Percentiles rank a stretch among this genome's conserved stretches.
These are phyloP conservation scores for Brachirus orientalis DNA, from an alignment of 2,113 vertebrate species.

Conservation along the genomic window DNA sequence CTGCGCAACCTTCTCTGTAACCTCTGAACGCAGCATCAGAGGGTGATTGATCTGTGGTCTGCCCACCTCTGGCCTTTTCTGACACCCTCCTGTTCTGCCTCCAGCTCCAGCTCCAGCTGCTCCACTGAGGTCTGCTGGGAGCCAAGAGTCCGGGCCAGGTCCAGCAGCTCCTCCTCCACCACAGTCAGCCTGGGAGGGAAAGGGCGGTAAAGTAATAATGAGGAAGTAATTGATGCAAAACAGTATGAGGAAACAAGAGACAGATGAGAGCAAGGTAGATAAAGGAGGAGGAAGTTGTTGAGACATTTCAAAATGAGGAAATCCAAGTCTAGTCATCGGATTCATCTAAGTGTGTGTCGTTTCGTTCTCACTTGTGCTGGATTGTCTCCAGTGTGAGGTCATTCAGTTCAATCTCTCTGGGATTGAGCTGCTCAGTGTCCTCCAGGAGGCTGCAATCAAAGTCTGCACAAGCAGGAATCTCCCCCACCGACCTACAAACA, in stretches of 20 bases:
- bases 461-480: slow-evolving; percentile 81
- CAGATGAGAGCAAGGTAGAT: not conserved
- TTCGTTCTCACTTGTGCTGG: slow-evolving; percentile 88
- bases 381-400: slow-evolving; percentile 91
- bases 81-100: slow-evolving; percentile 69
- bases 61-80: slow-evolving; percentile 80
- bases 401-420: slow-evolving; percentile 89
- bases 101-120: slow-evolving; percentile 87
- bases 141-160: slow-evolving; percentile 61
- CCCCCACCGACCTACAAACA: slow-evolving; percentile 79
- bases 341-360: not conserved
- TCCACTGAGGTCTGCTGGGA: slow-evolving; percentile 79
- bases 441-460: slow-evolving; percentile 90
- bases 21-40: slow-evolving; percentile 8
- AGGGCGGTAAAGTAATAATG: not conserved
- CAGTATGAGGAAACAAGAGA: not conserved
- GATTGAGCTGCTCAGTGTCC: slow-evolving; percentile 82
- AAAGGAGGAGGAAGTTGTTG: slow-evolving; percentile 20
- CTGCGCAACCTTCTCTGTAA: not conserved
- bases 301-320: slow-evolving; percentile 7
- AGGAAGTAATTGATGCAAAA: slow-evolving; percentile 11
- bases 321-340: not conserved
- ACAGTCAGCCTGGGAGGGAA: slow-evolving; percentile 75
- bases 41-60: not conserved
- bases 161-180: slow-evolving; percentile 87